Conservation (phyloP, 1,140 invertebrate genomes). For the Calliopsis andreniformis region DNA sequence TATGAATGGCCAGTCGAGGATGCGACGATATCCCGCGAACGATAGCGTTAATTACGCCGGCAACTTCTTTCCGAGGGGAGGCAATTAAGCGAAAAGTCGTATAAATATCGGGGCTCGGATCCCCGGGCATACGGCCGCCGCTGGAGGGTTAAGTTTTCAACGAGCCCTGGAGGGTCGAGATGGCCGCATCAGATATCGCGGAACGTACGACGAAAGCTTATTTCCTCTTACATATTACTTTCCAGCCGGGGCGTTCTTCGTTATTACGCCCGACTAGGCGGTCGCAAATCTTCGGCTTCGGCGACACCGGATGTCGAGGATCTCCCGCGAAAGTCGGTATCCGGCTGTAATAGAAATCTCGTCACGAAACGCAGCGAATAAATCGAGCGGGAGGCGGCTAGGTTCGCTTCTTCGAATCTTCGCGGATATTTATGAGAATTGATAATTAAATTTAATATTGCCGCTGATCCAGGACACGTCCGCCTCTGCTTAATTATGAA, state of each 20-base stretch:
- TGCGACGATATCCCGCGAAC: constrained; percentile 55
- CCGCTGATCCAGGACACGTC: constrained; percentile 36
- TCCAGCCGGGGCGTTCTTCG: constrained; percentile 46
- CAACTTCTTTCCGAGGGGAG: constrained; percentile 63
- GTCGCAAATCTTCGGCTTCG: constrained; percentile 31
- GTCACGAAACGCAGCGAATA: constrained; percentile 28
- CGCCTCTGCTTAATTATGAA: constrained; percentile 53
- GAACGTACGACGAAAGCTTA: constrained; percentile 70
- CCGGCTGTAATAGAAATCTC: constrained; percentile 27
- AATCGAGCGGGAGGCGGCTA: not conserved
- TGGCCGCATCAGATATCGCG: constrained; percentile 71
- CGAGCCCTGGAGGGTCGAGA: constrained; percentile 48
- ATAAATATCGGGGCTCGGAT: constrained; percentile 67
- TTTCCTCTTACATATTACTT: constrained; percentile 71
- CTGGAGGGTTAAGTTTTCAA: constrained; percentile 73
- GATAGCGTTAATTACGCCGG: constrained; percentile 68
- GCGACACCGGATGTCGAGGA: constrained; percentile 11
- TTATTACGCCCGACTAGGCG: constrained; percentile 35
- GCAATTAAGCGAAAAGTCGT: constrained; percentile 72
- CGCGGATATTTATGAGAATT: constrained; percentile 38
- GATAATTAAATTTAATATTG: constrained; percentile 62
- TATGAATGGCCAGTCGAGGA: constrained; percentile 17
- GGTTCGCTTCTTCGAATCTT: not conserved
- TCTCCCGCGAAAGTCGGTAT: constrained; percentile 18
- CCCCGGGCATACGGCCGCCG: constrained; percentile 41